Conservation (phyloP, 1,140 invertebrate genomes). For the Euura lappo region DNA sequence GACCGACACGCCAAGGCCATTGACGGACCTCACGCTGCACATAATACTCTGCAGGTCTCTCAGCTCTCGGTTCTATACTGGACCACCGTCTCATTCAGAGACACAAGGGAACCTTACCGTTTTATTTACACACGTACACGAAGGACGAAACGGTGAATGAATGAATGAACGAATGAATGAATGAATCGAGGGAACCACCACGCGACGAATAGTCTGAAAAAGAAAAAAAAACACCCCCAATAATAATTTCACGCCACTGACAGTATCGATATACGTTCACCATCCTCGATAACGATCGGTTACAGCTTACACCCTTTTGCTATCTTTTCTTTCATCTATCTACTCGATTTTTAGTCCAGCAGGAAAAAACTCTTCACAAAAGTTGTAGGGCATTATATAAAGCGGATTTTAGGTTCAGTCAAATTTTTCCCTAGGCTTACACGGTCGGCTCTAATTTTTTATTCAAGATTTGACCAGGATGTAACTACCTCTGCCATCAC, state of each 20-base stretch:
- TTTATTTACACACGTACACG: neutral
- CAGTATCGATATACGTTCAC: constrained; percentile 23
- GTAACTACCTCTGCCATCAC: too few species aligned
- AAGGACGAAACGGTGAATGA: neutral
- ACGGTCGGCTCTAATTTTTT: too few species aligned
- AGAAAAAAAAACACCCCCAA: constrained; percentile 10
- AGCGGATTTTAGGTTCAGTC: too few species aligned
- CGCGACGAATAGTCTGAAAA: constrained; percentile 26
- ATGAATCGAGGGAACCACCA: constrained; percentile 12
- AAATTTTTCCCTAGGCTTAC: too few species aligned
- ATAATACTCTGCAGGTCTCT: neutral
- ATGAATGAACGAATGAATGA: constrained; percentile 5
- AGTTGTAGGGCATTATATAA: too few species aligned
- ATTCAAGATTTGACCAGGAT: too few species aligned
- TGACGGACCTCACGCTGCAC: constrained; percentile 19
- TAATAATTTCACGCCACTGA: constrained; percentile 40
- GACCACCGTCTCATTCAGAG: constrained; percentile 36
- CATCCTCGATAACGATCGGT: too few species aligned
- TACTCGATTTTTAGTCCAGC: too few species aligned
- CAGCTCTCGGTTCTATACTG: neutral
- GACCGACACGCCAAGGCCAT: constrained; percentile 7
- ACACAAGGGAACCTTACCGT: constrained; percentile 32
- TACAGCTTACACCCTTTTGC: too few species aligned
- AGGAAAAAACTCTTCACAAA: too few species aligned
- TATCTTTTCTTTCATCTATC: too few species aligned